Conservation (phyloP, 1,140 invertebrate genomes). For the Drosophila quadrilineata region DNA sequence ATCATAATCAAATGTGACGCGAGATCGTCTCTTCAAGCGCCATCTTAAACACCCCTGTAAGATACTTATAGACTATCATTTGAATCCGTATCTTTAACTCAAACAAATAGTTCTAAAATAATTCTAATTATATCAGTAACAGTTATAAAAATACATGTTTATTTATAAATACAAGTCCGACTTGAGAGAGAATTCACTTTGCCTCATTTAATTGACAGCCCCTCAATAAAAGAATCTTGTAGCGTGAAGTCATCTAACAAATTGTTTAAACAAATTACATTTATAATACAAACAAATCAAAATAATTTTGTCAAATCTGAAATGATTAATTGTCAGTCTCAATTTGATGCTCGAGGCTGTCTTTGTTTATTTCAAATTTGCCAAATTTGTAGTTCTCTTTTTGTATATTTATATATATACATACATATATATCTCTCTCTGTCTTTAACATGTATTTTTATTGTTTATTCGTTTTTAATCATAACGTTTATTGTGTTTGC, state of each 20-base stretch:
- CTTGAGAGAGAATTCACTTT: too few species aligned
- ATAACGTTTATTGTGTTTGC: conserved; percentile 66
- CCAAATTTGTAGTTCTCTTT: conserved; percentile 35
- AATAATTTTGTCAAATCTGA: conserved; percentile 38
- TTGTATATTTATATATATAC: conserved; percentile 21
- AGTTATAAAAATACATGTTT: too few species aligned
- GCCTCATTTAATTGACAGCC: conserved; percentile 39
- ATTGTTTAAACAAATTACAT: conserved; percentile 63
- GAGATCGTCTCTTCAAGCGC: conserved; percentile 41
- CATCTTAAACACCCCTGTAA: conserved; percentile 11
- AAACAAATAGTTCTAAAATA: too few species aligned
- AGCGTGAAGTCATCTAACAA: conserved; percentile 71
- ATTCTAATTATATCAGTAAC: too few species aligned
- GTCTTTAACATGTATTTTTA: conserved; percentile 48
- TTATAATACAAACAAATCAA: conserved; percentile 44
- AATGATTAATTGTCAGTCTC: conserved; percentile 60
- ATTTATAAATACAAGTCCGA: too few species aligned
- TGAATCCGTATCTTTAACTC: too few species aligned
- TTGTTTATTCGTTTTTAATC: conserved; percentile 76
- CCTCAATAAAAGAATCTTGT: conserved; percentile 60
- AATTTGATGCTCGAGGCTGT: conserved; percentile 24
- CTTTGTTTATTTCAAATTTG: conserved; percentile 21
- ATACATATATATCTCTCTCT: too few species aligned
- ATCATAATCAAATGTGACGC: conserved; percentile 69
- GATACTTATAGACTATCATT: too few species aligned